Base-by-base conservation (phyloP, 2,888 invertebrate species). In the Pandemis cinnamomeana region DNA sequence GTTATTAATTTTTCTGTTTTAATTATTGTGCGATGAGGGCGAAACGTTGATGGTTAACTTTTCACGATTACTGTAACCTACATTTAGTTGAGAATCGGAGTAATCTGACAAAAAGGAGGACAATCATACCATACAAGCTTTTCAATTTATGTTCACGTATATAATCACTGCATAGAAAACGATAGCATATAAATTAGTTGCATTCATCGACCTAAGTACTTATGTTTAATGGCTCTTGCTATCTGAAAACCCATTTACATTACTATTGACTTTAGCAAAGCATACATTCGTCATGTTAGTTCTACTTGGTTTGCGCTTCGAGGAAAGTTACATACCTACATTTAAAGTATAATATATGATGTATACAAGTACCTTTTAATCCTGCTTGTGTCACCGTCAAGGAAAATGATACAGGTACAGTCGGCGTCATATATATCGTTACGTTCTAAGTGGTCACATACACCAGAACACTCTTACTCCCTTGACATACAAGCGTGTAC, bases 271-370 rank as follows among this genome's bases (percentile, higher is more conserved):
- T 67, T 41, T 55, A 55, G 20, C 48, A 48, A 48, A 64, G 36
- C 48, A 64, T 64, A 64, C 46, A 48, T 64, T 27, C n/a, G 48
- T 36, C 48, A 48, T 48, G 48, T 27, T 48, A 64, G 46, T 63
- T 63, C 44, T 63, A 63, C 46, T 63, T 63, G 46, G 15, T 63
- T 27, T 46, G 10, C 46, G 5, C 41, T 61, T 20, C 20, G 11
- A 63, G 63, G 46, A 46, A 20, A 58, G 27, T 58, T 27, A 27
- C 10, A 11, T 0, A 27, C 27, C 27, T 36, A 36, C 27, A 27
- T 36, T 36, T 36, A 36, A 36, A 36, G 27, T 36, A 2, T n/a
- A n/a, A n/a, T n/a, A n/a, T 36, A 36, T 4, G 4, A 36, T 4
- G 27, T 36, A 36, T 36, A 2, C 27, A 36, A 0, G 27, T 36